These are phyloP conservation scores for Chironomus tentans DNA, from an alignment of 2,888 invertebrate genomes.

Conservation along the genomic window DNA sequence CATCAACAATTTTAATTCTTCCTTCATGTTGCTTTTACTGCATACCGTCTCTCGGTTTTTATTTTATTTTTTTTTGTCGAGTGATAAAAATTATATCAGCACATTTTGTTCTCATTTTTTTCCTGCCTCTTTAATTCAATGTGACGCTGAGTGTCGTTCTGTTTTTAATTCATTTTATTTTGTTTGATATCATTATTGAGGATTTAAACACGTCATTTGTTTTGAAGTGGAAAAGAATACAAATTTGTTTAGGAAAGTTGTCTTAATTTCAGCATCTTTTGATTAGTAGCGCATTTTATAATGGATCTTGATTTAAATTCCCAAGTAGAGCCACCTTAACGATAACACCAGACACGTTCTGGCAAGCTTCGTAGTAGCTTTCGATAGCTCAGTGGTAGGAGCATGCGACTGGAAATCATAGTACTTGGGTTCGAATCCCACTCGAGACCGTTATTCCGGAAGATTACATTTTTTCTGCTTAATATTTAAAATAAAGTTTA, in stretches of 20 bases:
- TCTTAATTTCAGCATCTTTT: background rate
- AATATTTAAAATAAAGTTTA: too few relatives aligned
- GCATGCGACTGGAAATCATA: too few relatives aligned
- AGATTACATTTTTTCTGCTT: too few relatives aligned
- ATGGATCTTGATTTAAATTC: too few relatives aligned
- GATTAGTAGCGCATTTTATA: too few relatives aligned
- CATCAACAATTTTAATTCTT: background rate
- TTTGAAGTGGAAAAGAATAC: background rate
- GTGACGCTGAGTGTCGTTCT: background rate
- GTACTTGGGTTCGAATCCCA: too few relatives aligned
- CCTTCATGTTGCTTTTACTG: background rate
- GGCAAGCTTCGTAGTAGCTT: too few relatives aligned
- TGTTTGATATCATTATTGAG: background rate
- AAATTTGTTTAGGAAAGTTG: background rate
- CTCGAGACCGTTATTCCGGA: too few relatives aligned
- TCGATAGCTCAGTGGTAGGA: too few relatives aligned
- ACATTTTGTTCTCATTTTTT: background rate
- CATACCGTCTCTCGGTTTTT: background rate
- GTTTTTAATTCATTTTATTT: background rate
- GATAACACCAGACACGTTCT: too few relatives aligned
- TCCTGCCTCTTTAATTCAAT: background rate
- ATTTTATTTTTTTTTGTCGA: background rate
- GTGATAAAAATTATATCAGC: background rate
- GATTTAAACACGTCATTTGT: conserved; percentile 25
- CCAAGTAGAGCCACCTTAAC: too few relatives aligned